Base-by-base conservation (phyloP, 2,797 vertebrate species). In the Dendrocincla fuliginosa region DNA sequence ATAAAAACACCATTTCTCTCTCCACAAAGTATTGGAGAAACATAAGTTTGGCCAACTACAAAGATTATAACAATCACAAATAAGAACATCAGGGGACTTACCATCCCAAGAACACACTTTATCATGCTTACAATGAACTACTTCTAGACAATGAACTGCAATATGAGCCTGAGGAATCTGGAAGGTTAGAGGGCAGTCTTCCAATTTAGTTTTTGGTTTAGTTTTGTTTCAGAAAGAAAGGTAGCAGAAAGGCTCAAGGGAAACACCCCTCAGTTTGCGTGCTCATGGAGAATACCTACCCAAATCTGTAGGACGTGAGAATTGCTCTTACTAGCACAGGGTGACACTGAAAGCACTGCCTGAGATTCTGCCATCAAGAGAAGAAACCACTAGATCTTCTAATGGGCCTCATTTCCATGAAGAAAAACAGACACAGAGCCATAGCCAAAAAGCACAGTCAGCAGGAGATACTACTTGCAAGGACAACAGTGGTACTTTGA, bases 401-500 rank as follows among this genome's bases (percentile, higher is more conserved):
- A 46, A 53, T 17, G 11, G 24, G 15, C 19, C 22, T 74, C 67
- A 73, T 1, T 1, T n/a, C 11, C 28, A 24, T 3, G 1, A 33
- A 28, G 30, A 81, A 81, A 84, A 52, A 4, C 41, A 4, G 3
- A 33, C 28, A 67, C 1, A 60, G 22, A 69, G 12, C 19, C 86
- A 33, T 5, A 75, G 53, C 57, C 33, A 74, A 80, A 75, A 73
- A 85, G 3, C 50, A 44, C 13, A 27, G 39, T 11, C 73, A 80
- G 52, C 33, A 85, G 47, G 20, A 84, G 55, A 39, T 25, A 20
- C 12, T 44, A 24, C 47, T 60, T 59, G 33, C 28, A 87, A 80
- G 41, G 47, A 70, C 0, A 0, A 16, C 23, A 33, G 27, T 20
- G 73, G 13, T 32, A 79, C 64, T 69, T 80, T 5, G 3, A 67